Evolutionary conservation across 2,113 vertebrate species (phyloP), one percentile per base, ranked within the genome.

Genomic region (Aspidoscelis tigris): DNA sequence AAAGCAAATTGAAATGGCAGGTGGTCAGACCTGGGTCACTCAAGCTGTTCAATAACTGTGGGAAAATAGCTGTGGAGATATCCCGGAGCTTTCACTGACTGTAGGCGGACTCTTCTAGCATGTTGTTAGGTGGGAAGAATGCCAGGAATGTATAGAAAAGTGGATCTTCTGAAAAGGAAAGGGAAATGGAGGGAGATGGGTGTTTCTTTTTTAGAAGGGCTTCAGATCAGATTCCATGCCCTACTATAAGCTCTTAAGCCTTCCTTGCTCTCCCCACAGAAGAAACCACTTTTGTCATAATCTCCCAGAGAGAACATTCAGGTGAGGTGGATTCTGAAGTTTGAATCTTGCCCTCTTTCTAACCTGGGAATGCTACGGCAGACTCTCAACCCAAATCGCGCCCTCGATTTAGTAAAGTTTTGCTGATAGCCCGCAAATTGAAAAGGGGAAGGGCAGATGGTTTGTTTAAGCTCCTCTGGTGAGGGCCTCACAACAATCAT

Each of bases 21-120:
- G 89, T 93, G 90, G 90, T 88, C 70, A 12, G 88, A 76, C 80
- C 87, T 82, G 88, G 85, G 81, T 90, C 86, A 79, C n/a, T 18
- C 24, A 9, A 2, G 24, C 47, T 80, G 41, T 14, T 78, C 66
- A 10, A 39, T 69, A 88, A 5, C 83, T 87, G 61, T 86, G 81
- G 76, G 70, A 88, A 87, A 64, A 68, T 76, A 91, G n/a, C 69
- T 12, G 11, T 47, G 58, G 21, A 26, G 75, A 1, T 44, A 86
- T 50, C 85, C 74, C 1, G 81, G 1, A n/a, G 0, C 80, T 64
- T 71, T 81, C 84, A 21, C 20, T 26, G 0, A 84, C 72, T 68
- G 26, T 5, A 41, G 75, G 41, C 4, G 80, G 0, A 70, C 83
- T 89, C 80, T 18, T 44, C 66, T 41, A 22, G 0, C 70, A 75